A percentile compares a stretch with the other conserved stretches of the same genome.
These are phyloP conservation scores for Tinea semifulvella DNA, from an alignment of 2,888 invertebrate species.

Conservation along the genomic window DNA sequence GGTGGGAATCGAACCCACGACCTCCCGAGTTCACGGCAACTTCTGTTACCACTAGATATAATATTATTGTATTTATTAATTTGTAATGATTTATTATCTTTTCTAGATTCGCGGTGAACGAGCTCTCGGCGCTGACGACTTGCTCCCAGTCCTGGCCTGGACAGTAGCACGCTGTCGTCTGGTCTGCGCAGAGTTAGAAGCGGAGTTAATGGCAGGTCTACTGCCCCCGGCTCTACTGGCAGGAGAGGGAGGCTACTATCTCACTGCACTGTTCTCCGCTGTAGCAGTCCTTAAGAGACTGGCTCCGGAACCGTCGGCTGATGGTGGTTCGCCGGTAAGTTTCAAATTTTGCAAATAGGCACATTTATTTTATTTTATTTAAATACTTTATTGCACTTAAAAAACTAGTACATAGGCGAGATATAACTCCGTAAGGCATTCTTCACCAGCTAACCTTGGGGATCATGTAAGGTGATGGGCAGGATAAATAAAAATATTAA, in stretches of 20 bases:
- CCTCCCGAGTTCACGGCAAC: no score
- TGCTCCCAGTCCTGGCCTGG: conserved; percentile 91
- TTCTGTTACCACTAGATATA: no score
- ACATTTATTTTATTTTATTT: no score
- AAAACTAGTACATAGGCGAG: no score
- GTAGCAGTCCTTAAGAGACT: conserved; percentile 86
- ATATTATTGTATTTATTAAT: no score
- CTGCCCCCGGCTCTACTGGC: conserved; percentile 89
- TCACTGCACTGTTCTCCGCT: conserved; percentile 93
- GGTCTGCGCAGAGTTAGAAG: conserved; percentile 93
- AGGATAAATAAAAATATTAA: no score
- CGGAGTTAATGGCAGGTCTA: conserved; percentile 95
- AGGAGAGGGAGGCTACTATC: conserved; percentile 94
- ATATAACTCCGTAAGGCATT: no score
- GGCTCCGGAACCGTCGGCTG: conserved; percentile 47
- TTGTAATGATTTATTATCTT: background rate
- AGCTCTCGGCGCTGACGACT: conserved; percentile 85
- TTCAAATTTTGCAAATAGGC: background rate
- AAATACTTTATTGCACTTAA: no score
- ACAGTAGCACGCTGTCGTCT: conserved; percentile 89
- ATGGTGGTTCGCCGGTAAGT: conserved; percentile 48
- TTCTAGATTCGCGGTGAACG: conserved; percentile 73
- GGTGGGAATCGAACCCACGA: no score
- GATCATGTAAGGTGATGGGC: no score
- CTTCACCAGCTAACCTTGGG: no score